These are phyloP conservation scores for Augiades crinisus DNA, from an alignment of 2,888 invertebrate genomes.

Conservation along the genomic window DNA sequence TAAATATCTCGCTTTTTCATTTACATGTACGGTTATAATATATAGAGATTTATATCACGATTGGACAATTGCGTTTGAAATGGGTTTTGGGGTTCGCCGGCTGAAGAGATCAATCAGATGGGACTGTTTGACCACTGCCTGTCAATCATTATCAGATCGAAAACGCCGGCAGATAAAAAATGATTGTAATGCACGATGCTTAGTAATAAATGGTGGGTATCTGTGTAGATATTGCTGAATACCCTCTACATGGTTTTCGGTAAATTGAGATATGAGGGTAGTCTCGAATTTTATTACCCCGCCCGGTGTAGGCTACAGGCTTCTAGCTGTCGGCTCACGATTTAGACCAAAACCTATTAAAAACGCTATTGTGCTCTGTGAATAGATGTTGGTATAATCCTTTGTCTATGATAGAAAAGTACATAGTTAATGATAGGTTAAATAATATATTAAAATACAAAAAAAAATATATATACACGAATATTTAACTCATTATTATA, in stretches of 20 bases:
- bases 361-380: conserved; percentile 31
- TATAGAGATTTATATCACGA: conserved; percentile 22
- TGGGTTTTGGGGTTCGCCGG: neutral
- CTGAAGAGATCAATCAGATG: neutral
- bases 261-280: too few species aligned
- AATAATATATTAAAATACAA: conserved; percentile 72
- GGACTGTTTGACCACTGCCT: too few species aligned
- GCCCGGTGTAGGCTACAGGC: too few species aligned
- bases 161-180: too few species aligned
- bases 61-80: conserved; percentile 3
- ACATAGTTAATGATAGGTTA: conserved; percentile 72
- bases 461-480: conserved; percentile 81
- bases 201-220: too few species aligned
- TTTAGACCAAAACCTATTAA: conserved; percentile 11
- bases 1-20: conserved; percentile 66
- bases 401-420: conserved; percentile 75
- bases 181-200: too few species aligned
- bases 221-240: too few species aligned
- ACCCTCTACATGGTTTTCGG: too few species aligned
- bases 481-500: conserved; percentile 75
- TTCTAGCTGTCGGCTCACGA: neutral
- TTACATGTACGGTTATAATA: conserved; percentile 36
- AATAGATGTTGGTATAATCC: conserved; percentile 77
- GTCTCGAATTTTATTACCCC: too few species aligned
- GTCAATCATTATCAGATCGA: too few species aligned